A percentile compares a stretch with the other conserved stretches of the same genome.
These are phyloP conservation scores for Tethya wilhelma DNA, from an alignment of 37 sponge, comb jelly and placozoan species.

Conservation along the genomic window DNA sequence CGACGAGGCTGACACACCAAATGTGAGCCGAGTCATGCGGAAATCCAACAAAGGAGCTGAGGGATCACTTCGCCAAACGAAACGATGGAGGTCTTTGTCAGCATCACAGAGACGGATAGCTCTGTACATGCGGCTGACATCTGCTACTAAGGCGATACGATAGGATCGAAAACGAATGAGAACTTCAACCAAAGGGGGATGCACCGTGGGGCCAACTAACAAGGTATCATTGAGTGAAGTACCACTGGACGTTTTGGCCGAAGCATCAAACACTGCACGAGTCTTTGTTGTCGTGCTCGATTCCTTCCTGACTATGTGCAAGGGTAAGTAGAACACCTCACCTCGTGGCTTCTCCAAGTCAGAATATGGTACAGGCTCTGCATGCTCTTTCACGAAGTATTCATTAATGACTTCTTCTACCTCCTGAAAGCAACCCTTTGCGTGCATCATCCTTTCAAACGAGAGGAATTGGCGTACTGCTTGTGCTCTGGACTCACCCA, in stretches of 20 bases:
- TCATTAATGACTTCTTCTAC: slow-evolving; percentile 40
- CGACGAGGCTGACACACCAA: slow-evolving; percentile 56
- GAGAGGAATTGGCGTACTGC: slow-evolving; percentile 47
- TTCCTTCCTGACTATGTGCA: slow-evolving; percentile 47
- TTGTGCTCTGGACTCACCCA: slow-evolving; percentile 58
- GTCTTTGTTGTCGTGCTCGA: slow-evolving; percentile 54
- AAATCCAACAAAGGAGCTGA: slow-evolving; percentile 18
- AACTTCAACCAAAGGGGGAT: slow-evolving; percentile 35
- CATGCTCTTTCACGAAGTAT: slow-evolving; percentile 36
- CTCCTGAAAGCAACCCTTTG: slow-evolving; percentile 31
- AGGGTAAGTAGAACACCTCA: slow-evolving; percentile 35
- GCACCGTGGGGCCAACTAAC: slow-evolving; percentile 47
- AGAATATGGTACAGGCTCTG: slow-evolving; percentile 36
- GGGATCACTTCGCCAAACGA: slow-evolving; percentile 39
- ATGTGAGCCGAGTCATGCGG: slow-evolving; percentile 56
- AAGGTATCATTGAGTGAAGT: slow-evolving; percentile 41
- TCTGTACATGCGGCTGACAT: slow-evolving; percentile 50
- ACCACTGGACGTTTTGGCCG: slow-evolving; percentile 27
- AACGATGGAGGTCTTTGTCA: slow-evolving; percentile 44
- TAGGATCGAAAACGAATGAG: slow-evolving; percentile 27
- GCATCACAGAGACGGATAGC: slow-evolving; percentile 5
- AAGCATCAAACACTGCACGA: slow-evolving; percentile 46
- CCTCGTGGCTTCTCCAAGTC: slow-evolving; percentile 53
- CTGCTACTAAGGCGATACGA: slow-evolving; percentile 37
- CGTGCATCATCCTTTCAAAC: slow-evolving; percentile 39